phyloP scores from a whole-genome alignment of 2,888 invertebrate genomes.

The Amphipoea oculea region DNA sequence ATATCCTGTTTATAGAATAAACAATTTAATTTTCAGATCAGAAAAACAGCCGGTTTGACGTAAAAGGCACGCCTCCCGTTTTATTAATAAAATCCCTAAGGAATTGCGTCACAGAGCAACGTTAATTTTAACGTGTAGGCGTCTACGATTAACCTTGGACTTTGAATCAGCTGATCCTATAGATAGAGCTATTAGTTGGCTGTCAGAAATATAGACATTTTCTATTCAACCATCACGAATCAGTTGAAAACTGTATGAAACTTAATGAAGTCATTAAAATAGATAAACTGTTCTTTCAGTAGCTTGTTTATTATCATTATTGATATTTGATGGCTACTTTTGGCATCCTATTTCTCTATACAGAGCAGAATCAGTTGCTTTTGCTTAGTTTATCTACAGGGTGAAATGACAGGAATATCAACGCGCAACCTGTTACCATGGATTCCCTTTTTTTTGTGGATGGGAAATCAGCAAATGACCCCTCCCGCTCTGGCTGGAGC shows the following conservation, averaged over 20 bases:
- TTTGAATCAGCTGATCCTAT: conserved; percentile 53
- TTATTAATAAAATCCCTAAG: conserved; percentile 63
- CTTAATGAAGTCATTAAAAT: not conserved
- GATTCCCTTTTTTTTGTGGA: too few species aligned
- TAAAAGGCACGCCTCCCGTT: conserved; percentile 68
- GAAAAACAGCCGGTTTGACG: conserved; percentile 60
- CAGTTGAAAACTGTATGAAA: not conserved
- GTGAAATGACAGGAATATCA: not conserved
- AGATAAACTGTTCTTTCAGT: not conserved
- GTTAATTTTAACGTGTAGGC: conserved; percentile 54
- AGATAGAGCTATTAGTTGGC: conserved; percentile 8
- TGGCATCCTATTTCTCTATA: not conserved
- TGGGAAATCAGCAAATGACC: too few species aligned
- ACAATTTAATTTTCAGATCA: not conserved
- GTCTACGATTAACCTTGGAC: conserved; percentile 60
- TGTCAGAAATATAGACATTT: conserved; percentile 28
- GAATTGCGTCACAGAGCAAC: conserved; percentile 65
- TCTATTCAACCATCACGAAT: not conserved
- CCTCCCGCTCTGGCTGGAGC: too few species aligned
- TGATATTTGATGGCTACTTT: not conserved
- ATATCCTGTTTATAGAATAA: not conserved
- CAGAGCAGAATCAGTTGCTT: not conserved
- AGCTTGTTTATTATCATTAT: not conserved
- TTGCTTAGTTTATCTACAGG: not conserved
- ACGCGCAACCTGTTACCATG: not conserved